Evolutionary conservation across 2,888 invertebrate species (phyloP), one percentile per base, ranked within the genome.

Genomic region (Epirrita christyi): DNA sequence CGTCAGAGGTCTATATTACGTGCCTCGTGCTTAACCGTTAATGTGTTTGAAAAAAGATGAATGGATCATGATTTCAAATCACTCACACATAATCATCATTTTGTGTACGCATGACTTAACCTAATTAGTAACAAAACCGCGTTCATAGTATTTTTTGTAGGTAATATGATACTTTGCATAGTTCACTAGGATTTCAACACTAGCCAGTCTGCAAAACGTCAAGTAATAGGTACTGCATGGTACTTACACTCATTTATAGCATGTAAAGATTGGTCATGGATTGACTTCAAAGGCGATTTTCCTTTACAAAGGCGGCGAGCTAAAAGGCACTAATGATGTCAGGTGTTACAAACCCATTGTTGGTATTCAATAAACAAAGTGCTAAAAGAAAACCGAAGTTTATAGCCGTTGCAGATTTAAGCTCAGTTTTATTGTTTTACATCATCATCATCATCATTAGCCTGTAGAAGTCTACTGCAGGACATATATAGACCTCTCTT

Each of bases 321-420:
- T 78, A 69, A 80, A 82, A 83, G 76, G 76, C 70, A 63, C 73
- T 76, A 79, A 78, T 78, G 78, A 78, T 73, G 76, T 74, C 81
- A 81, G 79, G 79, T 82, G 81, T 80, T 78, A 72, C 70, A 70
- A 64, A 59, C 70, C 73, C 75, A 81, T 82, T 84, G 85, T 85
- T 84, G 79, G 75, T 70, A 80, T 84, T 80, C 81, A 85, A 63
- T 65, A 67, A 62, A 66, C 63, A 78, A 82, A 72, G 78, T 81
- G 83, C 72, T 83, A 85, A 88, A 88, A 85, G 84, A 81, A 66
- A 83, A 78, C 80, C 77, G 76, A 75, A 64, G 71, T 69, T 86
- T 85, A 86, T 77, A 71, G 73, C 76, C 77, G 73, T 80, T 72
- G 80, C 81, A 72, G 81, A 85, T 84, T 82, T 54, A 76, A 76